phyloP scores from a whole-genome alignment of 2,888 invertebrate genomes.

The Gnatocerus cornutus region DNA sequence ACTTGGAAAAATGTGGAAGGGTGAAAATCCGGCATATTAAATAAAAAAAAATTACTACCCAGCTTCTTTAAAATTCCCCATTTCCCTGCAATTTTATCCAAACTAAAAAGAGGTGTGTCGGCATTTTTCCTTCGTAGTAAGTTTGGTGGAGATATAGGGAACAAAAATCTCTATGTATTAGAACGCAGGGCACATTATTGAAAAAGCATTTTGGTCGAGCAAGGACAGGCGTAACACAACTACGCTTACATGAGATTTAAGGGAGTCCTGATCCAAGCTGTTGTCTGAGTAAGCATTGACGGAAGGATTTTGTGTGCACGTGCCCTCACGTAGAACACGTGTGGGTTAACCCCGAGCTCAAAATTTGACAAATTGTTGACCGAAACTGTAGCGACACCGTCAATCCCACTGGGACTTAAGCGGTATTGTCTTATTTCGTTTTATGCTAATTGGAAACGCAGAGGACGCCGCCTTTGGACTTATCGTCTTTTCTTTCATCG shows the following conservation, averaged over 20 bases:
- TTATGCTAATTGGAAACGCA: conserved; percentile 32
- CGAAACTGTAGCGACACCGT: conserved; percentile 35
- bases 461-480: conserved; percentile 12
- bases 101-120: too few relatives aligned
- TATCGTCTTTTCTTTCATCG: conserved; percentile 20
- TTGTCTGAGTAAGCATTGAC: conserved; percentile 43
- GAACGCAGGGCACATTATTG: conserved; percentile 23
- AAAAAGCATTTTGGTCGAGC: conserved; percentile 29
- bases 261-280: conserved; percentile 36
- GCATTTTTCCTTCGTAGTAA: background rate
- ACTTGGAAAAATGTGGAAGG: too few relatives aligned
- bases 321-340: conserved; percentile 41
- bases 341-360: conserved; percentile 35
- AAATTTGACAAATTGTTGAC: conserved; percentile 47
- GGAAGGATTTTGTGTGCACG: conserved; percentile 42
- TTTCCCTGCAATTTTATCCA: too few relatives aligned
- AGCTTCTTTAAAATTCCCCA: too few relatives aligned
- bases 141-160: background rate
- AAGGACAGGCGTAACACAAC: conserved; percentile 9
- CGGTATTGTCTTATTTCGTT: conserved; percentile 30
- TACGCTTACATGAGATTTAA: conserved; percentile 16
- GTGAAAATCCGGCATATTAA: too few relatives aligned
- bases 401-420: conserved; percentile 33
- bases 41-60: too few relatives aligned
- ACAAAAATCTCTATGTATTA: background rate